Evolutionary conservation across 2,888 invertebrate genomes (phyloP), one percentile per base, ranked within the genome.

Genomic region (Diadromus collaris): DNA sequence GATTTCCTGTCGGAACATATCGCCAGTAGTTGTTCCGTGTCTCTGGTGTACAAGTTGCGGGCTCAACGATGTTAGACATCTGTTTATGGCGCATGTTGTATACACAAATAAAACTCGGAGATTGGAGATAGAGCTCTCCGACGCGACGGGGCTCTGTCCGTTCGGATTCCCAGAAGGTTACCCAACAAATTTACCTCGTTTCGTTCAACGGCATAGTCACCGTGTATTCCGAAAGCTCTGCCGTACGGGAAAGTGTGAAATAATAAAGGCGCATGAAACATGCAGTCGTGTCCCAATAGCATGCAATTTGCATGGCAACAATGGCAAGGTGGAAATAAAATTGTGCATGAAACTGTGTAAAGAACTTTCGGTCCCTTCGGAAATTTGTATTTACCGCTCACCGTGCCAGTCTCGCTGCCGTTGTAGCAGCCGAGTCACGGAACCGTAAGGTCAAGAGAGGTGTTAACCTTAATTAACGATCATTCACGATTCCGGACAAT

Each of bases 201-300:
- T 46, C 32, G 60, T 24, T 71, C 71, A 67, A 71, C 75, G 38
- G 63, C 54, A 46, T 67, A 61, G n/a, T 65, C 41, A 24, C 24
- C 32, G 24, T 29, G 19, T 9, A 13, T 58, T 48, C 51, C 41
- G 9, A n/a, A 34, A 56, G 51, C 61, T 46, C 46, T 46, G 41
- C n/a, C 41, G 34, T 79, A n/a, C 77, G 69, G 81, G 84, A 82
- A 16, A 84, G 82, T 83, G 83, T 68, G 77, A 78, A 82, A 85
- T 83, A 81, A 78, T 81, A 81, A 73, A 77, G 75, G 79, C 74
- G 76, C 73, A 56, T 77, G 76, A 78, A 56, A 24, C 71, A 75
- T 72, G 65, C 68, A 65, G 34, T 76, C 64, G 69, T 72, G 24
- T 72, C 56, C 61, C n/a, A 19, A 64, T n/a, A 75, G 56, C 48